Percentiles rank a stretch among this genome's conserved stretches.
These are phyloP conservation scores for Momotus momota DNA, from an alignment of 2,797 vertebrate species.

Conservation along the genomic window DNA sequence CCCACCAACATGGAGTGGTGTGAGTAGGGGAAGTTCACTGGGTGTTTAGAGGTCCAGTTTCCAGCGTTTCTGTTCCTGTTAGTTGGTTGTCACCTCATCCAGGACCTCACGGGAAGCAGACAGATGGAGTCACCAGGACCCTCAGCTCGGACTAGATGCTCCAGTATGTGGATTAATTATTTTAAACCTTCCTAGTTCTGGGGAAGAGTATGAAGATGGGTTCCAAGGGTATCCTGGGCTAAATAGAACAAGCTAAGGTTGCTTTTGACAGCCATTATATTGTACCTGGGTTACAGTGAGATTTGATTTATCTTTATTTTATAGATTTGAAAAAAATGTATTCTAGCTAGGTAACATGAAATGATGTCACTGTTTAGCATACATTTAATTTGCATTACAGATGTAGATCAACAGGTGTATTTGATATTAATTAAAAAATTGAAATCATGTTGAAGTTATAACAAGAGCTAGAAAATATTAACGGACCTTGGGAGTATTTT, in stretches of 20 bases:
- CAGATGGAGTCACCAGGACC: background rate
- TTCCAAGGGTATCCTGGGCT: background rate
- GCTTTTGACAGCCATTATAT: background rate
- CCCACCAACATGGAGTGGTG: too few species aligned
- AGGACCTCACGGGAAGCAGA: background rate
- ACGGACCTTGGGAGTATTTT: background rate
- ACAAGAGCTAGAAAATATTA: constrained; percentile 36
- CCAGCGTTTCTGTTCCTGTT: background rate
- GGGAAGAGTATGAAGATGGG: background rate
- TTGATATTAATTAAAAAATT: background rate
- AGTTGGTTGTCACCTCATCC: background rate
- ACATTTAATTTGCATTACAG: background rate
- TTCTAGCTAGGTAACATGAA: background rate
- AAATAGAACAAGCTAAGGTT: background rate
- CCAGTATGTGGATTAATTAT: background rate
- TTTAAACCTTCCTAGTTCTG: background rate
- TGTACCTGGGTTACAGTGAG: background rate
- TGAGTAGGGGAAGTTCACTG: background rate
- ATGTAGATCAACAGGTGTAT: background rate
- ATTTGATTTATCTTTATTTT: background rate
- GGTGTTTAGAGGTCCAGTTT: background rate
- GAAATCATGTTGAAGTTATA: constrained; percentile 10
- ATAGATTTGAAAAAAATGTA: background rate
- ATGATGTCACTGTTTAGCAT: background rate
- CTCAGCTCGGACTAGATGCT: background rate